phyloP scores from a whole-genome alignment of 30 jellyfish, hydroid and myxozoan species.

The Aurelia sp. region DNA sequence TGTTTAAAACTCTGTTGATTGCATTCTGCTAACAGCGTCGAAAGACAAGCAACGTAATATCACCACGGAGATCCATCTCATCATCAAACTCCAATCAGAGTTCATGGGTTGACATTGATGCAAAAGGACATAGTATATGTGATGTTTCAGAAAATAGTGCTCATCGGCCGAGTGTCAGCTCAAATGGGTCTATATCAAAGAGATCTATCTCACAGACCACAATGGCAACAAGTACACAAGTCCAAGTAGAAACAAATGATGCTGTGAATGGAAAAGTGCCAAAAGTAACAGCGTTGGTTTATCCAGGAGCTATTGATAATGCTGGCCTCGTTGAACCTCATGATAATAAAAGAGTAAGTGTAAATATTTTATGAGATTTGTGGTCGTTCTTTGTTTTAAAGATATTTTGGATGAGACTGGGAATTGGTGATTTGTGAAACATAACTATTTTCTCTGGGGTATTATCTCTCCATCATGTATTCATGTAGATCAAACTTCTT shows the following conservation, averaged over 20 bases:
- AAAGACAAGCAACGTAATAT: background rate
- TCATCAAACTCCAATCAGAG: slow-evolving; percentile 32
- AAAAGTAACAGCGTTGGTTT: slow-evolving; percentile 22
- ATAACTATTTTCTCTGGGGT: no score
- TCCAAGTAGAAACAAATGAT: slow-evolving; percentile 47
- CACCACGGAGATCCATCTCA: slow-evolving; percentile 4
- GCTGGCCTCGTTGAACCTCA: slow-evolving; percentile 46
- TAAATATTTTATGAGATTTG: no score
- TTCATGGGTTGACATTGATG: slow-evolving; percentile 52
- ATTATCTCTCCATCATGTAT: no score
- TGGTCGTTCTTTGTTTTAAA: no score
- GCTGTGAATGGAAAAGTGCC: slow-evolving; percentile 58
- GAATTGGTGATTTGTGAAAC: no score
- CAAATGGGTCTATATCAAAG: background rate
- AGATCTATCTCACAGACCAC: background rate
- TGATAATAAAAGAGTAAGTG: slow-evolving; percentile 76
- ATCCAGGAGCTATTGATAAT: slow-evolving; percentile 85
- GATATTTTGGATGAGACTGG: no score
- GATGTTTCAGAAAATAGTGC: background rate
- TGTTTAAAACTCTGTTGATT: no score
- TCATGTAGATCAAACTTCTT: no score
- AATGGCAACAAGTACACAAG: slow-evolving; percentile 10
- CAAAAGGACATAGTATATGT: background rate
- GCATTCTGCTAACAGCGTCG: no score
- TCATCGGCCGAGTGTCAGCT: background rate